Base-by-base conservation (phyloP, 2,113 vertebrate species). In the Leucosticte australis region DNA sequence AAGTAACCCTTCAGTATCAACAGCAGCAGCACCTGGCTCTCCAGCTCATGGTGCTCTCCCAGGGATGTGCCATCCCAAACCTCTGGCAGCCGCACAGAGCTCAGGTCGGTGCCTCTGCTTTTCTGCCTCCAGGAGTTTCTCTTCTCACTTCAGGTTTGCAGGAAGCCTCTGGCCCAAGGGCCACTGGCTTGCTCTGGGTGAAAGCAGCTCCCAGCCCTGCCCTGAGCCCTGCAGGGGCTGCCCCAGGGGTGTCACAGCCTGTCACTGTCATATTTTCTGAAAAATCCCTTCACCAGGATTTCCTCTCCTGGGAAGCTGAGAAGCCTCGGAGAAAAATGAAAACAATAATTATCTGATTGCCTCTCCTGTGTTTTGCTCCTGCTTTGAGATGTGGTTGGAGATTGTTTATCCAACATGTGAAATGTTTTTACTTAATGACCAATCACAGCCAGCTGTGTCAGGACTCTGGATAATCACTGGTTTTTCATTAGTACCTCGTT, bases 51-150 rank as follows among this genome's bases (percentile, higher is more conserved):
- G 9, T 9, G 8, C 8, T 31, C 22, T 49, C 35, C 47, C 33
- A 16, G 3, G 35, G 35, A 14, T 3, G 57, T 17, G 8, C 4
- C 39, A 21, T 7, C 44, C 30, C 17, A 39, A 44, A 20, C 23
- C 59, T 64, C 30, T 9, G n/a, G 55, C 71, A 71, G 64, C 57
- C 64, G 12, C 78, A 13, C 44, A 1, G 21, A 28, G 44, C 44
- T 57, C 35, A 4, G 30, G 18, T 44, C 0, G 0, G 8, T 13
- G 17, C 20, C 31, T 26, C 30, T 3, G 30, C 7, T 37, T 13
- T 46, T 5, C 24, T 59, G 2, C 11, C 47, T 50, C 47, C 4
- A 24, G 73, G 67, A 17, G 35, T 44, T 53, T 13, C 13, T 56
- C 27, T 50, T 33, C 46, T 65, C 13, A 1, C 19, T 7, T 37